These are phyloP conservation scores for Merluccius polli DNA, from an alignment of 2,797 vertebrate species.

Conservation along the genomic window DNA sequence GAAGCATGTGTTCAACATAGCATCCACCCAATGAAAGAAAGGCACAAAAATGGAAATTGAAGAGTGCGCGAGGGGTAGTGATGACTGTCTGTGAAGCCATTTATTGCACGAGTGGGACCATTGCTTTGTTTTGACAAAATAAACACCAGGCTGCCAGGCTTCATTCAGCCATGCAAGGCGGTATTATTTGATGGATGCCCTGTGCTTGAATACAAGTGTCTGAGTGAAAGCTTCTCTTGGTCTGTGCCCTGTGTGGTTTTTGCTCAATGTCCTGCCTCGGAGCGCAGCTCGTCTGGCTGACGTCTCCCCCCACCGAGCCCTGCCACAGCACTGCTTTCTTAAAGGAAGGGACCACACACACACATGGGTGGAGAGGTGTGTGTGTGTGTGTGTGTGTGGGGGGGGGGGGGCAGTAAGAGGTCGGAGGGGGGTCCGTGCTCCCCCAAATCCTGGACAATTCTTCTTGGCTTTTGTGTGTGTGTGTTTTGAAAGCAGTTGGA, in stretches of 20 bases:
- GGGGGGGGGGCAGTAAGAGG: background rate
- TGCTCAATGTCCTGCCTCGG: conserved; percentile 41
- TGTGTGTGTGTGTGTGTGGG: background rate
- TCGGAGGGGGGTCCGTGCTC: conserved; percentile 1
- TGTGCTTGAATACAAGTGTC: conserved; percentile 46
- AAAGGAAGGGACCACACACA: conserved; percentile 63
- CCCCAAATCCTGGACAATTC: conserved; percentile 38
- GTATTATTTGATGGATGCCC: conserved; percentile 56
- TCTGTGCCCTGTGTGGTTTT: conserved; percentile 33
- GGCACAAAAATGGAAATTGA: background rate
- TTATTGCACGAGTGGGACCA: conserved; percentile 32
- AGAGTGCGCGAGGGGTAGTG: background rate
- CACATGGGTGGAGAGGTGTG: background rate
- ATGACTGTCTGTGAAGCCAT: conserved; percentile 32
- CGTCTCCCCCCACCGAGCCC: conserved; percentile 49
- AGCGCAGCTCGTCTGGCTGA: conserved; percentile 28
- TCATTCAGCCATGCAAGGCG: background rate
- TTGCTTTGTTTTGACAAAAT: conserved; percentile 53
- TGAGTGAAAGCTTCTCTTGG: conserved; percentile 39
- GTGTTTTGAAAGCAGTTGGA: conserved; percentile 1
- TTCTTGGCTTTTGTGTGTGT: conserved; percentile 35
- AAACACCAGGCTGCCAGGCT: conserved; percentile 30
- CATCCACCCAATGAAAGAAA: background rate
- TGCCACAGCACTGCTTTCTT: conserved; percentile 31
- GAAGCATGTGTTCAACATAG: background rate